These are phyloP conservation scores for Ormyrus rosae DNA, from an alignment of 2,888 invertebrate genomes.

Conservation along the genomic window DNA sequence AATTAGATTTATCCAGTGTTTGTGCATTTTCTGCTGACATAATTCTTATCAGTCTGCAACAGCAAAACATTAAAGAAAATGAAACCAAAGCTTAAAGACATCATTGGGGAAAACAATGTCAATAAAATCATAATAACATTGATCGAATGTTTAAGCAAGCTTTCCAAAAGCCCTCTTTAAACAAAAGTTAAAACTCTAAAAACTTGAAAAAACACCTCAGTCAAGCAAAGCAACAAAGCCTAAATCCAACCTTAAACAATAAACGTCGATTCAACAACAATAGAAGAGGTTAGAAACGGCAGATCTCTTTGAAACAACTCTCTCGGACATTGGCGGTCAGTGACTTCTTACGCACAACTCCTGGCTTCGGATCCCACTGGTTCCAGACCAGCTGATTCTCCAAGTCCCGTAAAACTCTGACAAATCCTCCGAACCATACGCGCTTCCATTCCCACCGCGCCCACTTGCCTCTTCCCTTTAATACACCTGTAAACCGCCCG, in stretches of 20 bases:
- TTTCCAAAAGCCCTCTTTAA: too few relatives aligned
- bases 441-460: too few relatives aligned
- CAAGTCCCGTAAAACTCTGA: too few relatives aligned
- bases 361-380: too few relatives aligned
- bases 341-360: too few relatives aligned
- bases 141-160: too few relatives aligned
- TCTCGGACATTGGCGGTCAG: neutral
- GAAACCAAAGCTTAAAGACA: neutral
- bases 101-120: too few relatives aligned
- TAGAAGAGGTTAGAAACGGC: constrained; percentile 27
- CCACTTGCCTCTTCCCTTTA: too few relatives aligned
- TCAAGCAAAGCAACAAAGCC: neutral
- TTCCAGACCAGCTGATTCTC: too few relatives aligned
- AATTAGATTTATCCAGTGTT: constrained; percentile 61
- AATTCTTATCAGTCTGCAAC: constrained; percentile 57
- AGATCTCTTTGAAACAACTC: neutral
- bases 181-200: neutral
- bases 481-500: too few relatives aligned
- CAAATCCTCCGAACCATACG: too few relatives aligned
- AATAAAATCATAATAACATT: too few relatives aligned
- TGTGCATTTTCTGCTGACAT: constrained; percentile 69
- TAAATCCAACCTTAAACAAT: constrained; percentile 39
- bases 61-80: constrained; percentile 16
- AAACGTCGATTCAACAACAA: constrained; percentile 11
- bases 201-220: neutral